Evolutionary conservation across 2,888 invertebrate genomes (phyloP), one percentile per base, ranked within the genome.

Genomic region (Mythimna pallens): DNA sequence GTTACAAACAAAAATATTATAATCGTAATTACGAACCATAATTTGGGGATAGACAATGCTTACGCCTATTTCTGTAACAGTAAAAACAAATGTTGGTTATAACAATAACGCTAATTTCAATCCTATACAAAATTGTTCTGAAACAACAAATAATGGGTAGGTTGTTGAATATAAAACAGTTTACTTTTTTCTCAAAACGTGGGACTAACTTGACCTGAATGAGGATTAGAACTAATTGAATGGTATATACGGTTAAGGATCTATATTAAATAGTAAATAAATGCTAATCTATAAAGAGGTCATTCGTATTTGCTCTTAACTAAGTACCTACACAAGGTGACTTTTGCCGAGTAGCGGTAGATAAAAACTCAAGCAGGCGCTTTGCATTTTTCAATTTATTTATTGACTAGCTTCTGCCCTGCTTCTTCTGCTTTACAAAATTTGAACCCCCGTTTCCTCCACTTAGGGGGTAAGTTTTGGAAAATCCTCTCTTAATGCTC

Each of bases 71-170:
- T 40, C 9, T 47, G 7, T 20, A 30, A 22, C 59, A 30, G 20
- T 82, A 78, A 82, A 78, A 78, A 67, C 54, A 47, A 73, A 78
- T 70, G 69, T 36, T 12, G 55, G 8, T 36, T 12, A 57, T 82
- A 62, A 82, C 69, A 70, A 64, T 78, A 78, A 78, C 34, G 59
- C 57, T 66, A 66, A 78, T 73, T 65, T 82, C 70, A 78, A 50
- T 43, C 54, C 52, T 64, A 12, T 71, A 34, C 78, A 10, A 30
- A 22, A 52, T 14, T 34, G 30, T 22, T 52, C 52, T n/a, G 34
- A 40, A 74, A 30, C 22, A 36, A 50, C 8, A 61, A 70, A 70
- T 47, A 34, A 7, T 12, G n/a, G 20, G 8, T 14, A 78, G 1
- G 9, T 30, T 14, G 36, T 47, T 22, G 36, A 70, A 70, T 70